Base-by-base conservation (phyloP, 2,797 vertebrate species). In the Hozukius guyotensis region DNA sequence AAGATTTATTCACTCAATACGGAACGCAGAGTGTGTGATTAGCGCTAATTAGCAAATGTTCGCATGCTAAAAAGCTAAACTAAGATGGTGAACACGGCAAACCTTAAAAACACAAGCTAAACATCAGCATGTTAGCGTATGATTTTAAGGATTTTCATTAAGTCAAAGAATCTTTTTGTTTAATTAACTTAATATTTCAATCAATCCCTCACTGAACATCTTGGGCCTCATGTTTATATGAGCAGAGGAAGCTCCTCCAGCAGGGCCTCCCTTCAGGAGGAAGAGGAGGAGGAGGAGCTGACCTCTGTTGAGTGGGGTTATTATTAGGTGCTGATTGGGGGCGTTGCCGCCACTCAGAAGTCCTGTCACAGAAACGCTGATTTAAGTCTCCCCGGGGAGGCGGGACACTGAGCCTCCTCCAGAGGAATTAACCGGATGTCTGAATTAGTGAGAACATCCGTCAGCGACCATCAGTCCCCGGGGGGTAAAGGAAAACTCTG, bases 291-390 rank as follows among this genome's bases (percentile, higher is more conserved):
- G n/a, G n/a, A n/a, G n/a, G 80, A 22, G 87, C 79, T 88, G 91
- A 92, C 92, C 91, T 88, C 80, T 80, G 87, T 78, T 60, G 77
- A 85, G 68, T 60, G 80, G 75, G 73, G 81, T 88, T 63, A 89
- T 92, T 88, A 90, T 91, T 63, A 89, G 86, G 67, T 70, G 79
- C 85, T 94, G 94, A 95, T 93, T 88, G 93, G 90, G 89, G 94
- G 93, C 90, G 90, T 91, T 14, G 72, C 86, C 63, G 84, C 85
- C 89, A 76, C 88, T 92, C 87, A 87, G 6, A 73, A 34, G 75
- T 75, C 69, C 89, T 87, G 92, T 91, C 93, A 90, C 80, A 38
- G 70, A 80, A 67, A 65, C 18, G 67, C 87, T 94, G 93, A 95
- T 92, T 93, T 84, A 95, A 78, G 60, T 42, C 55, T 82, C 93